Evolutionary conservation across 2,797 vertebrate species (phyloP).

Genomic region (Aselliscus stoliczkanus): DNA sequence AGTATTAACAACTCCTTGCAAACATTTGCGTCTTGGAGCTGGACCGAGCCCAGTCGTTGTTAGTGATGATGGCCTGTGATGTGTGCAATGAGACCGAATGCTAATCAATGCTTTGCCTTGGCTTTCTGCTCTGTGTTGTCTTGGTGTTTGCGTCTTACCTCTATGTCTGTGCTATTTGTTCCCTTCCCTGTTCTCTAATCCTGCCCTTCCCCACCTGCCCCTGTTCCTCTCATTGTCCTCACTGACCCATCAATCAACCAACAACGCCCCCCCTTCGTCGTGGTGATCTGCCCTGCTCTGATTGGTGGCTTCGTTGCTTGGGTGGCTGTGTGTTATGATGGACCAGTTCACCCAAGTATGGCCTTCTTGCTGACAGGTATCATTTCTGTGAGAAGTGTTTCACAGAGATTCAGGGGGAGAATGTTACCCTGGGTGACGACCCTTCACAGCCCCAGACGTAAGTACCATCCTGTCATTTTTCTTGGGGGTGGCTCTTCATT

Average conservation of each 20-base stretch:
- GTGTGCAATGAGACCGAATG: conserved; percentile 83
- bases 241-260: conserved; percentile 87
- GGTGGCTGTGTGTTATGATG: conserved; percentile 86
- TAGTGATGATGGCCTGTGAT: conserved; percentile 73
- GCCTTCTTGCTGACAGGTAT: conserved; percentile 90
- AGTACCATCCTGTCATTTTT: conserved; percentile 76
- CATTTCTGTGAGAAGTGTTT: conserved; percentile 99
- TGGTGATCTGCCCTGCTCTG: conserved; percentile 87
- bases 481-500: background rate
- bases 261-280: conserved; percentile 85
- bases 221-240: conserved; percentile 85
- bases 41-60: conserved; percentile 57
- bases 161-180: conserved; percentile 86
- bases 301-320: conserved; percentile 87
- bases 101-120: conserved; percentile 87
- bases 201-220: conserved; percentile 82
- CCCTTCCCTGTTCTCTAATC: conserved; percentile 89
- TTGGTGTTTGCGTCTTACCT: conserved; percentile 86
- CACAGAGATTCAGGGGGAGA: conserved; percentile 99
- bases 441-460: conserved; percentile 98
- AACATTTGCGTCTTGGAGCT: conserved; percentile 67
- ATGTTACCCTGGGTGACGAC: conserved; percentile 97
- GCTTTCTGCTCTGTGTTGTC: conserved; percentile 89
- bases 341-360: conserved; percentile 86
- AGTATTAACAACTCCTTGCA: conserved; percentile 67